Base-by-base conservation (phyloP, 1,140 invertebrate species). In the Diabrotica virgifera region DNA sequence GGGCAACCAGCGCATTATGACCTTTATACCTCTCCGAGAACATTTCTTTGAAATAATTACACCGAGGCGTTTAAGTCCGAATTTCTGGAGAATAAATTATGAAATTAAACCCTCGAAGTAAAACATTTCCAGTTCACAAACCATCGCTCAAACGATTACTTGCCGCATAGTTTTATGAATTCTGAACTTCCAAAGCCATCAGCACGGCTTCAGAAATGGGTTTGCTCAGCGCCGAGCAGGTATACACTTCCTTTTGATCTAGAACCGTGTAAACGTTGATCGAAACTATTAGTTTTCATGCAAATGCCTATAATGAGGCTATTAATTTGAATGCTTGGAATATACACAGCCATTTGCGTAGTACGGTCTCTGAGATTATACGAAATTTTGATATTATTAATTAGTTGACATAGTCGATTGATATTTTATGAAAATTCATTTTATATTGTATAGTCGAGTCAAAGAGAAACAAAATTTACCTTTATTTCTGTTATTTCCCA, bases 161-260 rank as follows among this genome's bases (percentile, higher is more conserved):
- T 24, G 24, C 24, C 24, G 40, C 40, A 46, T 46, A 46, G 40
- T n/a, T 46, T 46, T 46, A 8, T n/a, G 8, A 5, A 46, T 46
- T 46, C 40, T 10, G 40, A 46, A 46, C 40, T 46, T 46, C 55
- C 12, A 6, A 57, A 14, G 24, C 55, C 55, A 57, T 57, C 55
- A 37, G 12, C 52, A 8, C 35, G 55, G 36, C n/a, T 7, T 57
- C 11, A 10, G 40, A n/a, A 57, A 57, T 35, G 36, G 35, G 36
- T 57, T 57, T 57, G 12, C 55, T 8, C 36, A 57, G 36, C 10
- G 37, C 9, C 55, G 36, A 57, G 36, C 55, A 57, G 55, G 55
- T 57, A 57, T 57, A 40, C 12, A 40, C 12, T 53, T 57, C 55
- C 55, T 36, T 57, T 57, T 57, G 55, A 57, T 57, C 55, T 37